These are phyloP conservation scores for Stenotaenia linearis DNA, from an alignment of 2,888 invertebrate species.

Conservation along the genomic window DNA sequence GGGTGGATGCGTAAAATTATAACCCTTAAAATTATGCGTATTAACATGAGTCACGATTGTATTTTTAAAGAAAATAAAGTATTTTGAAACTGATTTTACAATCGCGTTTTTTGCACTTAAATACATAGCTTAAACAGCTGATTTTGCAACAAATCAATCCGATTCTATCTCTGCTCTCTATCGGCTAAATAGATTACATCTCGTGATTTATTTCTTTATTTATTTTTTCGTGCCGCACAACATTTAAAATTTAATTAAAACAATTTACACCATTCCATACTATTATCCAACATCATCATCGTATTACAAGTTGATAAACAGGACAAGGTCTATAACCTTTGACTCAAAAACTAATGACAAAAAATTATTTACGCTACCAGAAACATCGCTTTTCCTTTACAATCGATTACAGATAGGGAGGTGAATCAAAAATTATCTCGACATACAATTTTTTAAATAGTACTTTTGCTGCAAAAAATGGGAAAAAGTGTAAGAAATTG, in stretches of 20 bases:
- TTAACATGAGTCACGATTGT: too few relatives aligned
- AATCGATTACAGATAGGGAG: neutral
- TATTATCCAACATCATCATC: neutral
- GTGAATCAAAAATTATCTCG: neutral
- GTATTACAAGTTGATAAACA: neutral
- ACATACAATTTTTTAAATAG: neutral
- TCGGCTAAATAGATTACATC: neutral
- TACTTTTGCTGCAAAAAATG: neutral
- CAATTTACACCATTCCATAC: neutral
- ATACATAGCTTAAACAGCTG: too few relatives aligned
- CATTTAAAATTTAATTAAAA: neutral
- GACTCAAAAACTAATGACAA: neutral
- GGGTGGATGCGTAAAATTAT: neutral
- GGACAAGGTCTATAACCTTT: constrained; percentile 19
- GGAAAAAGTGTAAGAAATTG: neutral
- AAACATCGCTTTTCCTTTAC: neutral
- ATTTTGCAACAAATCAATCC: neutral
- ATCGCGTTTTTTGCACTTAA: too few relatives aligned
- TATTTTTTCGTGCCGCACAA: neutral
- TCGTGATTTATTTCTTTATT: neutral
- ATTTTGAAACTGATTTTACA: too few relatives aligned
- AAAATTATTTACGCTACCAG: neutral
- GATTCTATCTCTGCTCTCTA: neutral
- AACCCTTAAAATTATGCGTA: too few relatives aligned
- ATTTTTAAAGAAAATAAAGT: too few relatives aligned